Evolutionary conservation across 2,113 vertebrate species (phyloP).

Genomic region (Acrocephalus kingi): DNA sequence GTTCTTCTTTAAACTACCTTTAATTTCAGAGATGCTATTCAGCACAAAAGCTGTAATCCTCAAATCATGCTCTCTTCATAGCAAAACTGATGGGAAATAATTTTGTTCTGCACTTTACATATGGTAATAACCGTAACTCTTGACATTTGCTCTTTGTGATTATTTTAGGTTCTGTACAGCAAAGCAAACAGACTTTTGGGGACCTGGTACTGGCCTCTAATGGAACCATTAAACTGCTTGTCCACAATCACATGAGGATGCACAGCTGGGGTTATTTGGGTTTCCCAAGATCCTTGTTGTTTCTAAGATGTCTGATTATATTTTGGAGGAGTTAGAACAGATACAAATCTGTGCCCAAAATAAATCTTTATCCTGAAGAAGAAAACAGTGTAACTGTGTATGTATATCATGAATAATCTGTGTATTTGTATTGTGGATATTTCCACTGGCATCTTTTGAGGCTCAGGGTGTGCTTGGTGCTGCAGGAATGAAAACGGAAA

Average conservation of each 20-base stretch:
- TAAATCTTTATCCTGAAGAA: background rate
- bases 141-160: slow-evolving; percentile 50
- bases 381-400: background rate
- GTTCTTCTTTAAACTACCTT: background rate
- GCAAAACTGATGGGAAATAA: slow-evolving; percentile 37
- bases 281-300: background rate
- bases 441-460: accelerated
- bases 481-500: background rate
- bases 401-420: accelerated
- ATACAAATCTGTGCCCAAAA: background rate
- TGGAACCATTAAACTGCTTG: background rate
- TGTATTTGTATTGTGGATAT: background rate
- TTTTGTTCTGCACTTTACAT: slow-evolving; percentile 54
- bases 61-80: background rate
- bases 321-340: background rate
- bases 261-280: background rate
- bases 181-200: background rate
- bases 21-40: slow-evolving; percentile 17
- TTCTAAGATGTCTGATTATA: background rate
- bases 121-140: slow-evolving; percentile 25
- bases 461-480: background rate
- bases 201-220: background rate
- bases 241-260: background rate
- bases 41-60: background rate
- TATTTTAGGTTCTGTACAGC: background rate